A percentile compares a stretch with the other conserved stretches of the same genome.
Evolutionary conservation across 2,888 invertebrate species (phyloP).

Genomic region (Diogma glabrata): DNA sequence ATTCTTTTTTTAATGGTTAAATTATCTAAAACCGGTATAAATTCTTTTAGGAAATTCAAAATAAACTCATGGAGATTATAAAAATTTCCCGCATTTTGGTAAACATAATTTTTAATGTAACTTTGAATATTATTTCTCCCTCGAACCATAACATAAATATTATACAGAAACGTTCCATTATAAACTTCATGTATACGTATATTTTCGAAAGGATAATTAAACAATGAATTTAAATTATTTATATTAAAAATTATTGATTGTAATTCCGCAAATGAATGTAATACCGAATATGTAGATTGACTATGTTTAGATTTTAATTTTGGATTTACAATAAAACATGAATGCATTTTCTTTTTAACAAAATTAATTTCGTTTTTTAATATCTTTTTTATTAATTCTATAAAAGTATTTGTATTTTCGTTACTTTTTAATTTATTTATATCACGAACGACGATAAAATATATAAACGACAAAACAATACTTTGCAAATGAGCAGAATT

Average conservation of each 20-base stretch:
- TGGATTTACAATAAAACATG: conserved; percentile 33
- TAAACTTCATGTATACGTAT: conserved; percentile 50
- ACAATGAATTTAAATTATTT: conserved; percentile 46
- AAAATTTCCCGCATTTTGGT: conserved; percentile 26
- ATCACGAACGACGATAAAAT: conserved; percentile 24
- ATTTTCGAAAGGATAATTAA: conserved; percentile 45
- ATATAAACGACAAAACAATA: conserved; percentile 28
- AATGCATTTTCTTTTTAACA: conserved; percentile 24
- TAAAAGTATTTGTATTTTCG: neutral
- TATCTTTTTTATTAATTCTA: conserved; percentile 5
- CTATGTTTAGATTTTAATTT: conserved; percentile 28
- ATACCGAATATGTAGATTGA: conserved; percentile 26
- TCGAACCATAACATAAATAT: conserved; percentile 51
- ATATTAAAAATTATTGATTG: conserved; percentile 33
- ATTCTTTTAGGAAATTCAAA: conserved; percentile 13
- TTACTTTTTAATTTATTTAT: neutral
- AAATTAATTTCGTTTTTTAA: conserved; percentile 10
- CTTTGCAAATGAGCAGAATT: conserved; percentile 29
- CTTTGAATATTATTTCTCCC: conserved; percentile 41
- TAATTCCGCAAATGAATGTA: conserved; percentile 34
- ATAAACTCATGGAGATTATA: neutral
- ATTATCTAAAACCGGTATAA: conserved; percentile 27
- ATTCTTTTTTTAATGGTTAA: conserved; percentile 16
- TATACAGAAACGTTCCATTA: conserved; percentile 67
- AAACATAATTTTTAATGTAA: conserved; percentile 42